Evolutionary conservation across 2,888 invertebrate species (phyloP), one percentile per base, ranked within the genome.

Genomic region (Drosophila kambysellisi): DNA sequence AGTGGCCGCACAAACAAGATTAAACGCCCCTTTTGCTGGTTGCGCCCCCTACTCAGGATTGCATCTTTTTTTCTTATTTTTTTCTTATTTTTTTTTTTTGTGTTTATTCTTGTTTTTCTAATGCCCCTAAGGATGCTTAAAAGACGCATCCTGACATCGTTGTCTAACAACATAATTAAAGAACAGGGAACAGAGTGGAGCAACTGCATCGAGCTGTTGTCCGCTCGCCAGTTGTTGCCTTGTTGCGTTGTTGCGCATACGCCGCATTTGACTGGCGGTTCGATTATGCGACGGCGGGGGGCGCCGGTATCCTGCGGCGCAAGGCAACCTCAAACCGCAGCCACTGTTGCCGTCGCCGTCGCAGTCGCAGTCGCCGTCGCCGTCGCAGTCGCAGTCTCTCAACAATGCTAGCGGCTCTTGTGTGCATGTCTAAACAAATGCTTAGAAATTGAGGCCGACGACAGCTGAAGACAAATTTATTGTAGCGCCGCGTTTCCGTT

Each of bases 391-490:
- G 15, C 46, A 46, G 46, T 20, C 46, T 46, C 46, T 46, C 46
- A 12, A 39, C 37, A 29, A 41, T 41, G 56, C 25, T 39, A 11
- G 15, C 50, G 53, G 29, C 62, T 58, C 35, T 67, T 71, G 62
- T 72, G 74, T 81, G 74, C 74, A 81, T 86, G 86, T 84, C 87
- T 79, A 87, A 85, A 84, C 87, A 85, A 85, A 84, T 85, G 87
- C 85, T 83, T 83, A 86, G 83, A 77, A 84, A 87, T 87, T 76
- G 78, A 82, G 85, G 80, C 75, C 81, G 79, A 81, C 79, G 84
- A 85, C 84, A 85, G 85, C 84, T 85, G 85, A 87, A 83, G 83
- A 87, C 81, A 81, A 82, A 81, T 79, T 83, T 82, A 80, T 84
- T 84, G 78, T 83, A 77, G 80, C 71, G 78, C 70, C 79, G 77